Evolutionary conservation across 2,113 vertebrate genomes (phyloP).

Genomic region (Psettodes erumei): DNA sequence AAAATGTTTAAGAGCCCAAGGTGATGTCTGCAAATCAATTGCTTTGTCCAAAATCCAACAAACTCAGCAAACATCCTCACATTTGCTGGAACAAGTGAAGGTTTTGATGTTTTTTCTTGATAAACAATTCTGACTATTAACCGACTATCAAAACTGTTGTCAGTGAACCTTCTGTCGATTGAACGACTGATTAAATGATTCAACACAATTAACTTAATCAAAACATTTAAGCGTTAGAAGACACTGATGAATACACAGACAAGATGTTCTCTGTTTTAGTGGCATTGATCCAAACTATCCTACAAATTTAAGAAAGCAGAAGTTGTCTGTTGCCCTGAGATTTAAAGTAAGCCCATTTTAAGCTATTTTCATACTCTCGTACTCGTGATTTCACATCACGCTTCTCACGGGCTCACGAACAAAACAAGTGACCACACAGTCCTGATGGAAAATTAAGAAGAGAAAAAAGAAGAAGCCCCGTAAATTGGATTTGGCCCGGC

Average conservation of each 20-base stretch:
- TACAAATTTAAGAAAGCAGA: neutral
- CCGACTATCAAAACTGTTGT: neutral
- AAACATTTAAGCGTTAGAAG: neutral
- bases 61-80: neutral
- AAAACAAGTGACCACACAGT: constrained; percentile 67
- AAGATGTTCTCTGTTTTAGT: neutral
- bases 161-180: neutral
- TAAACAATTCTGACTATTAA: neutral
- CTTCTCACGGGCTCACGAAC: constrained; percentile 49
- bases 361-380: constrained; percentile 56
- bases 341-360: constrained; percentile 43
- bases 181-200: neutral
- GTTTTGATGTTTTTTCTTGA: neutral
- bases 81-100: neutral
- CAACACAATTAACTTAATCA: neutral
- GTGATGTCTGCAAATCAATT: neutral
- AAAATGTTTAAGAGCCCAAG: neutral
- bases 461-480: constrained; percentile 33
- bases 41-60: constrained; percentile 8
- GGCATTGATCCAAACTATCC: neutral
- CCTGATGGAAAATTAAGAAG: constrained; percentile 17
- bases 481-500: constrained; percentile 92
- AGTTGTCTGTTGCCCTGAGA: neutral
- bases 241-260: neutral
- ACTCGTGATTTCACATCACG: constrained; percentile 43